phyloP scores from a whole-genome alignment of 2,797 vertebrate genomes.

The Coreius guichenoti region DNA sequence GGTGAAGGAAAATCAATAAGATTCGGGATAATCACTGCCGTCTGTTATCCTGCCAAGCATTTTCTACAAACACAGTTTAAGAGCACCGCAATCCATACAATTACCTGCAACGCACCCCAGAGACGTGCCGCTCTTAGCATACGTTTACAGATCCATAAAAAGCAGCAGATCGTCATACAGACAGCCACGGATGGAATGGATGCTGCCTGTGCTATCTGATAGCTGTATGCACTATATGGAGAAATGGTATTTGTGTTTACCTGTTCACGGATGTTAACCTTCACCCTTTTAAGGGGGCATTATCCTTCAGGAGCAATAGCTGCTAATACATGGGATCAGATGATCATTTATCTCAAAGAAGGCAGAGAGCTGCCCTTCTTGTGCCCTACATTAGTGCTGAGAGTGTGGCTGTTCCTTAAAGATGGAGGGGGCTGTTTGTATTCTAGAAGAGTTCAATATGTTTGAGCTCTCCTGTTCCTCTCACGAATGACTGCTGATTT shows the following conservation, averaged over 20 bases:
- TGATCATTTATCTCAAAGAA: slow-evolving; percentile 43
- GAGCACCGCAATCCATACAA: slow-evolving; percentile 54
- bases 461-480: slow-evolving; percentile 22
- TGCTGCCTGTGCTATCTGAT: slow-evolving; percentile 42
- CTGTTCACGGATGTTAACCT: slow-evolving; percentile 34
- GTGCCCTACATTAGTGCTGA: slow-evolving; percentile 20
- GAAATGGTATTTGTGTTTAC: slow-evolving; percentile 36
- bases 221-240: slow-evolving; percentile 19
- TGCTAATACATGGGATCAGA: slow-evolving; percentile 24
- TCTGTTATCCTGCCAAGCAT: slow-evolving; percentile 46
- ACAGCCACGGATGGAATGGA: slow-evolving; percentile 11
- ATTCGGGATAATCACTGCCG: slow-evolving; percentile 46
- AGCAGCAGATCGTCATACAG: slow-evolving; percentile 28
- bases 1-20: slow-evolving; percentile 58
- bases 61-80: slow-evolving; percentile 52
- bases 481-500: slow-evolving; percentile 18
- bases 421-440: slow-evolving; percentile 1
- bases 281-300: slow-evolving; percentile 30
- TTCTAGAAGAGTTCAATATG: slow-evolving; percentile 1
- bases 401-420: slow-evolving; percentile 21
- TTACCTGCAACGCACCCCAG: slow-evolving; percentile 52
- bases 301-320: slow-evolving; percentile 44
- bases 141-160: slow-evolving; percentile 35
- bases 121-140: slow-evolving; percentile 45
- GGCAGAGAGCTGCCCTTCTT: slow-evolving; percentile 28